Percentiles rank a stretch among this genome's conserved stretches.
These are phyloP conservation scores for Sylvilagus bachmani DNA, from an alignment of 2,113 vertebrate genomes.

Conservation along the genomic window DNA sequence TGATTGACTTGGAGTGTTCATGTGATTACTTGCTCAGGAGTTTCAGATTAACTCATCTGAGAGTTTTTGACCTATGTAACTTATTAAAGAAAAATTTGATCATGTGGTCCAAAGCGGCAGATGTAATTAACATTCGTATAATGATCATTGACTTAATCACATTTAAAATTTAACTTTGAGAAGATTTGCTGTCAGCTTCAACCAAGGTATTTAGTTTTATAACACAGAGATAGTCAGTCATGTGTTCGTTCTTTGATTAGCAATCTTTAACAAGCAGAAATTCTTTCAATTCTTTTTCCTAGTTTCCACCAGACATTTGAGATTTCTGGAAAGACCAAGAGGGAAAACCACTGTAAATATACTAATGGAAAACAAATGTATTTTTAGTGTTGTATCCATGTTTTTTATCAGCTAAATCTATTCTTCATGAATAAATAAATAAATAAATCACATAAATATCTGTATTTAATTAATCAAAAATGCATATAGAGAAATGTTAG, in stretches of 20 bases:
- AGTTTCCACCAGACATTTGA: background rate
- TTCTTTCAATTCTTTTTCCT: background rate
- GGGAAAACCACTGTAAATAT: background rate
- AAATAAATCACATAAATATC: background rate
- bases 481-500: background rate
- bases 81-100: slow-evolving; percentile 64
- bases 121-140: slow-evolving; percentile 64
- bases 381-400: background rate
- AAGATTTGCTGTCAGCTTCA: background rate
- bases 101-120: background rate
- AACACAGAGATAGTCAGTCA: background rate
- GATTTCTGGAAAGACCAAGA: background rate
- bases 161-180: slow-evolving; percentile 39
- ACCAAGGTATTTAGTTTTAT: background rate
- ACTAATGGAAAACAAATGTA: background rate
- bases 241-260: background rate
- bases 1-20: slow-evolving; percentile 66
- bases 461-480: background rate
- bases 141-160: slow-evolving; percentile 33
- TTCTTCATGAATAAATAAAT: background rate
- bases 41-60: slow-evolving; percentile 65
- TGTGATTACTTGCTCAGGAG: slow-evolving; percentile 15
- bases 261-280: background rate
- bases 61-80: slow-evolving; percentile 40
- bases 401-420: background rate